Conservation (phyloP, 2,888 invertebrate genomes). For the Nymphalis c-album region DNA sequence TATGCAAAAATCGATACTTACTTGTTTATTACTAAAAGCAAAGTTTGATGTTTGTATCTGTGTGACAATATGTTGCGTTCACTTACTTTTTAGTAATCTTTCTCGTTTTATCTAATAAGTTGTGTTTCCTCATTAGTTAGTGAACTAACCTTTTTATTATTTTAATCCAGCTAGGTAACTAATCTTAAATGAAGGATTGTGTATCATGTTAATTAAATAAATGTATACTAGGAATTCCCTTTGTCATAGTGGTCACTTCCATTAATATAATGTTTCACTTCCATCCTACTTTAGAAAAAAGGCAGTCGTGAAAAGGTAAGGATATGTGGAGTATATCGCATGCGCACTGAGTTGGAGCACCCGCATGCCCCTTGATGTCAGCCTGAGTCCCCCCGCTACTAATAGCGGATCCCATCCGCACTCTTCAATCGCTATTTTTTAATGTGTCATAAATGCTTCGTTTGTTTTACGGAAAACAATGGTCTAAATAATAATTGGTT, state of each 20-base stretch:
- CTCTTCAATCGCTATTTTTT: constrained; percentile 13
- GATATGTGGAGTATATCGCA: constrained; percentile 71
- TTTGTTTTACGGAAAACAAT: constrained; percentile 48
- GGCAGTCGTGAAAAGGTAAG: constrained; percentile 94
- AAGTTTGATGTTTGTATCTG: too few relatives aligned
- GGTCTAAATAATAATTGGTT: background rate
- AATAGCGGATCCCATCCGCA: constrained; percentile 34
- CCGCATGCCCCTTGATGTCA: constrained; percentile 70
- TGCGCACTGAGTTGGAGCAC: constrained; percentile 70
- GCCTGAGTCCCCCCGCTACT: constrained; percentile 42
- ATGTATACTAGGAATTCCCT: constrained; percentile 1
- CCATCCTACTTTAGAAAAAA: constrained; percentile 87
- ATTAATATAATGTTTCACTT: constrained; percentile 81
- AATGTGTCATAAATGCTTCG: constrained; percentile 55
- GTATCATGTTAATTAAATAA: too few relatives aligned
- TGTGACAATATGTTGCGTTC: too few relatives aligned
- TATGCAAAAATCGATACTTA: too few relatives aligned
- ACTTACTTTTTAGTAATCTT: too few relatives aligned
- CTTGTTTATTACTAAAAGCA: too few relatives aligned
- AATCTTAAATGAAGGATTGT: background rate
- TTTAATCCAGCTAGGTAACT: too few relatives aligned
- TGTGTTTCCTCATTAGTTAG: background rate
- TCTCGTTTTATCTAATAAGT: too few relatives aligned
- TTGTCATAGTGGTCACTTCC: constrained; percentile 41
- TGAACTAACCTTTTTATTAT: background rate